Evolutionary conservation across 2,797 vertebrate species (phyloP).

Genomic region (Epinephelus coioides): DNA sequence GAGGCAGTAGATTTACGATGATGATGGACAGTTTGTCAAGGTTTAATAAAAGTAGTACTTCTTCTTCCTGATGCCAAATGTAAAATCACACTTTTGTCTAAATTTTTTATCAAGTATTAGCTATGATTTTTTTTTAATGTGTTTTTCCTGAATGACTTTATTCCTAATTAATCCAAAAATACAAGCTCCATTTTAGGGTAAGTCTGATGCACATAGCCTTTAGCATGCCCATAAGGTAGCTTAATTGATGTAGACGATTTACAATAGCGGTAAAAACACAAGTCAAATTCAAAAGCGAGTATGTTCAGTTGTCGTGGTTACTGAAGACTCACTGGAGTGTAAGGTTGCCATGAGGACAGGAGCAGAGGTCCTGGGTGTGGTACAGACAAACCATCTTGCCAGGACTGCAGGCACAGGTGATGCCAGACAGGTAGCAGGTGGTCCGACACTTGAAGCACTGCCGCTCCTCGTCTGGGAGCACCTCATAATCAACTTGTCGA

Average conservation of each 20-base stretch:
- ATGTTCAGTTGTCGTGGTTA: slow-evolving; percentile 38
- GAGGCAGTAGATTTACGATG: background rate
- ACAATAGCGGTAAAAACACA: background rate
- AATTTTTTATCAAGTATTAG: background rate
- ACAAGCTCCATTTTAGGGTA: background rate
- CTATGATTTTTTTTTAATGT: background rate
- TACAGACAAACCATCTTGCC: slow-evolving; percentile 92
- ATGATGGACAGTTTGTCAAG: background rate
- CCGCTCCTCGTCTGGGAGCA: slow-evolving; percentile 94
- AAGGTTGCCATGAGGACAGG: slow-evolving; percentile 89
- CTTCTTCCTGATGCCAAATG: no score
- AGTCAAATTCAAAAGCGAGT: background rate
- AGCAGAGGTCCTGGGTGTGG: slow-evolving; percentile 91
- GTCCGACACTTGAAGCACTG: slow-evolving; percentile 96
- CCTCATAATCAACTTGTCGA: slow-evolving; percentile 91
- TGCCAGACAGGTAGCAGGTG: slow-evolving; percentile 97
- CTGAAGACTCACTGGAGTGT: slow-evolving; percentile 90
- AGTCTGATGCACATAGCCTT: background rate
- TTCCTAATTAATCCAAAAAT: background rate
- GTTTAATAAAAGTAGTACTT: background rate
- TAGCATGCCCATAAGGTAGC: background rate
- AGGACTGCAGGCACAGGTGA: slow-evolving; percentile 93
- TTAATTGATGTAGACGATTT: background rate
- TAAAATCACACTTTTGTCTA: background rate
- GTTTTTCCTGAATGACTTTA: background rate